Evolutionary conservation across 2,113 vertebrate species (phyloP).

Genomic region (Turdus rufiventris): DNA sequence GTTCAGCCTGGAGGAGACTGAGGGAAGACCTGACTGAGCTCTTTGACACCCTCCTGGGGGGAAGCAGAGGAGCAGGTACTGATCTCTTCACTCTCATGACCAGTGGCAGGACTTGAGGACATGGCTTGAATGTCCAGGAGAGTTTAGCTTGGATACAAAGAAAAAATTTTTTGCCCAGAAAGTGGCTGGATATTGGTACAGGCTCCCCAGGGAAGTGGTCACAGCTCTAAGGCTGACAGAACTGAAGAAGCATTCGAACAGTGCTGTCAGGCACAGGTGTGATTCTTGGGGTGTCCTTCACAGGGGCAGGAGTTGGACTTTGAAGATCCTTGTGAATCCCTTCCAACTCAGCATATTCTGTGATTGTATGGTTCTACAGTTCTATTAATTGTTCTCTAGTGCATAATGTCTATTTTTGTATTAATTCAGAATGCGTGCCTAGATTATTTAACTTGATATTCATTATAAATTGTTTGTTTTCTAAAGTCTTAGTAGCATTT

Average conservation of each 20-base stretch:
- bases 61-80: background rate
- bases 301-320: background rate
- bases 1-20: background rate
- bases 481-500: conserved; percentile 23
- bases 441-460: conserved; percentile 66
- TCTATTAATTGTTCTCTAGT: background rate
- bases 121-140: background rate
- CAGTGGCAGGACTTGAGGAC: background rate
- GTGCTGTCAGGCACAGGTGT: background rate
- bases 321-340: no score
- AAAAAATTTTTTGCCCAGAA: background rate
- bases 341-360: background rate
- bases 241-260: background rate
- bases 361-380: background rate
- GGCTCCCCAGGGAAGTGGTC: background rate
- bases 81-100: background rate
- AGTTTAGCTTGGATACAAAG: background rate
- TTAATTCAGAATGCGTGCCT: conserved; percentile 45
- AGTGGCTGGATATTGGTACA: background rate
- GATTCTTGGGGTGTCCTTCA: background rate
- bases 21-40: no score
- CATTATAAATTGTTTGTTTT: conserved; percentile 62
- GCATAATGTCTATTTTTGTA: conserved; percentile 11
- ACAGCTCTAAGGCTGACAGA: background rate
- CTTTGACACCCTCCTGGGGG: rapidly evolving